Percentiles rank a stretch among this genome's conserved stretches.
phyloP scores from a whole-genome alignment of 2,113 vertebrate species.

The Saccopteryx bilineata region DNA sequence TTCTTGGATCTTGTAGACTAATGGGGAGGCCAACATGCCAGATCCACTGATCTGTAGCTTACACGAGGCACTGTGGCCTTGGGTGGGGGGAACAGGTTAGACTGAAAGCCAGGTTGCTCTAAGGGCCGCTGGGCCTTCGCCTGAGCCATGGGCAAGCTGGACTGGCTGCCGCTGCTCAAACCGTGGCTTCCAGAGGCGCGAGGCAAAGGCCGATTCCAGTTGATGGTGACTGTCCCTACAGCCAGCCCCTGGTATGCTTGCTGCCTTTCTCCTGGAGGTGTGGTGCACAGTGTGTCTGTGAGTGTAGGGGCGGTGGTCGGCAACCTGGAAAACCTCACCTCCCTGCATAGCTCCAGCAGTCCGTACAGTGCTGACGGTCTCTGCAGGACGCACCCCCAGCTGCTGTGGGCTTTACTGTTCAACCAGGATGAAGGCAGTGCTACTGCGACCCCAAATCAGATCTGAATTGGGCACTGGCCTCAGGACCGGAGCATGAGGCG shows the following conservation, averaged over 20 bases:
- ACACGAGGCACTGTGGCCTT: background rate
- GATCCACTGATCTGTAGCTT: background rate
- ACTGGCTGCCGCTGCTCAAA: background rate
- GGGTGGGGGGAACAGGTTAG: background rate
- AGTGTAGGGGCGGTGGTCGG: background rate
- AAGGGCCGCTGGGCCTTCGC: background rate
- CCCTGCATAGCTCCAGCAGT: background rate
- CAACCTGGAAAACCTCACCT: background rate
- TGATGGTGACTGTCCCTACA: background rate
- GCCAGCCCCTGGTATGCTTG: background rate
- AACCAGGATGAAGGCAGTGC: background rate
- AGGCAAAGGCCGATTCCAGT: background rate
- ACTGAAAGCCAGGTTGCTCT: background rate
- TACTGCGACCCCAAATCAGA: background rate
- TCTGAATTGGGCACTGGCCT: background rate
- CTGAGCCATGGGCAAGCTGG: background rate
- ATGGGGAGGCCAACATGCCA: background rate
- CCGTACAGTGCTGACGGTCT: background rate
- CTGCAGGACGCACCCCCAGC: background rate
- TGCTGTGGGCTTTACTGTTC: background rate
- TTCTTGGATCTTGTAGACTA: background rate
- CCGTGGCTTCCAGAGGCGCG: background rate
- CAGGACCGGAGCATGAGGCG: background rate
- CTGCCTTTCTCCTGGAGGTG: background rate
- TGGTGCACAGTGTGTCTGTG: background rate